phyloP scores from a whole-genome alignment of 1,140 invertebrate genomes.

The Pemphigus obesinymphae region DNA sequence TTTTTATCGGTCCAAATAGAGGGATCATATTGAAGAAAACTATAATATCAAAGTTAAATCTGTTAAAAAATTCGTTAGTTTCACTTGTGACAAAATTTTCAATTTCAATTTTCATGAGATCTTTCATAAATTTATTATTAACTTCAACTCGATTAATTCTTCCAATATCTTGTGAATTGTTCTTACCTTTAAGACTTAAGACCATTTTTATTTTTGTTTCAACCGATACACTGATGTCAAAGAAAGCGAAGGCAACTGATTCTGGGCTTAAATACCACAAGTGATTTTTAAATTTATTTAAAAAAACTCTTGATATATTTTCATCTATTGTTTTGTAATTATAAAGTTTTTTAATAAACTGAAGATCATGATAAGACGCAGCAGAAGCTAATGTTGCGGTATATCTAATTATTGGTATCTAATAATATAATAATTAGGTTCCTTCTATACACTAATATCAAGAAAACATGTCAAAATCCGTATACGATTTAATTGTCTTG shows the following conservation, averaged over 20 bases:
- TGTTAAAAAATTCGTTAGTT: background rate
- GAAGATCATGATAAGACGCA: no score
- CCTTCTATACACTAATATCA: no score
- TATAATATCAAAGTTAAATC: background rate
- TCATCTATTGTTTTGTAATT: no score
- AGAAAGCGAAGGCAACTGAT: background rate
- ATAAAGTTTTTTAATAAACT: no score
- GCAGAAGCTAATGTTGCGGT: no score
- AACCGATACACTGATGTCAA: background rate
- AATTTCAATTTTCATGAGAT: background rate
- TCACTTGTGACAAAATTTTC: background rate
- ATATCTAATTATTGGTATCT: no score
- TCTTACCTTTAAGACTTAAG: background rate
- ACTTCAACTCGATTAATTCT: background rate
- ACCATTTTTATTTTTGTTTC: background rate
- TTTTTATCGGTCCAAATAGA: background rate
- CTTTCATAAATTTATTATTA: background rate
- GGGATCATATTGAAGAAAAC: background rate
- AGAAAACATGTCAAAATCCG: no score
- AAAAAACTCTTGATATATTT: background rate
- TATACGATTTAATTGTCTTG: no score
- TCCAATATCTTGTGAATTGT: background rate
- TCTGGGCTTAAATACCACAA: background rate
- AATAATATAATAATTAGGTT: no score
- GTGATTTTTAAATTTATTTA: no score